phyloP scores from a whole-genome alignment of 2,888 invertebrate species.

The Unio pictorum region DNA sequence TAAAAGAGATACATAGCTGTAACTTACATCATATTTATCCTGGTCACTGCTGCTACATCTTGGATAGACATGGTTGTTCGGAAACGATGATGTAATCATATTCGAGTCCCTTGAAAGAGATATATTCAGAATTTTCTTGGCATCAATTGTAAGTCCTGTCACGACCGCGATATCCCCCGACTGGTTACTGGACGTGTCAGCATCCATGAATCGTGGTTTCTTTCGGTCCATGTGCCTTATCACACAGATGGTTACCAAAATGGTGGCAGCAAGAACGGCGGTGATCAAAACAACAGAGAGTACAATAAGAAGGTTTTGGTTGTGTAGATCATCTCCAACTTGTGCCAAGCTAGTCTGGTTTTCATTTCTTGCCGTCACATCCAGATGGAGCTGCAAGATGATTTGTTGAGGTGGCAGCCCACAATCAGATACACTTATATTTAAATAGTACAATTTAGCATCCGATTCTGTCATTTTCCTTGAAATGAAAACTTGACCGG shows the following conservation, averaged over 20 bases:
- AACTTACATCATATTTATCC: no score
- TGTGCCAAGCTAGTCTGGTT: slow-evolving; percentile 8
- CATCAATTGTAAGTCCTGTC: slow-evolving; percentile 20
- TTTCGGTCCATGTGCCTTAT: slow-evolving; percentile 53
- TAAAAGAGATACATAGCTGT: no score
- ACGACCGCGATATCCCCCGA: slow-evolving; percentile 25
- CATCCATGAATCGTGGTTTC: slow-evolving; percentile 32
- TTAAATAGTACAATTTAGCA: slow-evolving; percentile 29
- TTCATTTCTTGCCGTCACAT: slow-evolving; percentile 33
- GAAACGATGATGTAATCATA: no score
- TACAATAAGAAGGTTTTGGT: slow-evolving; percentile 45
- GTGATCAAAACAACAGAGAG: slow-evolving; percentile 58
- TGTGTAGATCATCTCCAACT: slow-evolving; percentile 15
- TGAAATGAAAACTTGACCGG: slow-evolving; percentile 33
- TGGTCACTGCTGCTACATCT: no score
- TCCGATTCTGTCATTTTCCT: slow-evolving; percentile 28
- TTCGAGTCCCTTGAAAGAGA: no score
- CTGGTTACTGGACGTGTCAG: slow-evolving; percentile 23
- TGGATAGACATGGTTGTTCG: no score
- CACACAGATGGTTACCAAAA: slow-evolving; percentile 58
- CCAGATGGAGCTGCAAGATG: slow-evolving; percentile 34
- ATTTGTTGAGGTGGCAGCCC: slow-evolving; percentile 36
- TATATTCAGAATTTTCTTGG: slow-evolving; percentile 12
- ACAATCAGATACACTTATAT: slow-evolving; percentile 38
- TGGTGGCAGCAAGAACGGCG: slow-evolving; percentile 53